Base-by-base conservation (phyloP, 2,888 invertebrate species). In the Caradrina kadenii region DNA sequence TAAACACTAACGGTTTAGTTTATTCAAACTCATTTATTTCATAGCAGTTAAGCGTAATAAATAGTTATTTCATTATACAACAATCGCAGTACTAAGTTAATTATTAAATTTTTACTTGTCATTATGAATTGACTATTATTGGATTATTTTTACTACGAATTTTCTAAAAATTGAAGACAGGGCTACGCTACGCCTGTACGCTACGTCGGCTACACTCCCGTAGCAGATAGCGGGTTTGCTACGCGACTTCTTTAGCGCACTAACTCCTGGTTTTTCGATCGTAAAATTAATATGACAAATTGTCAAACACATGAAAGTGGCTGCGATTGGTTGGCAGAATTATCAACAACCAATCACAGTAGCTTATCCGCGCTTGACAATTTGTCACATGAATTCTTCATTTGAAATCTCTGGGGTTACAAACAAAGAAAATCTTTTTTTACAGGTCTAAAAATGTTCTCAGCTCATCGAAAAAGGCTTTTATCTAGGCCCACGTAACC, bases 41-140 rank as follows among this genome's bases (percentile, higher is more conserved):
- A 74, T 21, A 42, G 48, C n/a, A 63, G 21, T 42, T 49, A 62
- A 65, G n/a, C 17, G 50, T 60, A 61, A 22, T 59, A 58, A 59
- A 52, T 10, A 55, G 11, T 45, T 3, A 22, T 11, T 49, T 50
- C 10, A n/a, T 11, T 35, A 53, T 17, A 45, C 45, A 52, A 54
- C 6, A 39, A 58, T 21, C 17, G 42, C 17, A 39, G 31, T 17
- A 45, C 19, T 93, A 98, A 93, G n/a, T n/a, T n/a, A n/a, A n/a
- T n/a, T n/a, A n/a, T n/a, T n/a, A n/a, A n/a, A n/a, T n/a, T n/a
- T n/a, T n/a, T n/a, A n/a, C n/a, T n/a, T n/a, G n/a, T n/a, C n/a
- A n/a, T n/a, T n/a, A n/a, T n/a, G n/a, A n/a, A n/a, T n/a, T n/a
- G n/a, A n/a, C n/a, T n/a, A n/a, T 39, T 39, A 1, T 11, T 10